Base-by-base conservation (phyloP, 2,888 invertebrate genomes). In the Hanleya hanleyi region DNA sequence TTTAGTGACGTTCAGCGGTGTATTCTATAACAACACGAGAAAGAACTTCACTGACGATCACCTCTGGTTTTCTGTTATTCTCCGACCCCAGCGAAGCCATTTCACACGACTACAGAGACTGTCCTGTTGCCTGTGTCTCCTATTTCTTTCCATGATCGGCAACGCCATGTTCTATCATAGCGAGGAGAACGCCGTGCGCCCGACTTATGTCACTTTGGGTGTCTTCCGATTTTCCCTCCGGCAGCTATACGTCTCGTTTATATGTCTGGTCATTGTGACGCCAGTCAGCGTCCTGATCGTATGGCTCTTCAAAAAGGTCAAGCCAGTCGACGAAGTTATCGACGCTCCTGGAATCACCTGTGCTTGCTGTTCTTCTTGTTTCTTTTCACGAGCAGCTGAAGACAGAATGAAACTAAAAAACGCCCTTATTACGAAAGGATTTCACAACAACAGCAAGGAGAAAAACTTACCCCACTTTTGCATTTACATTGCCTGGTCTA, bases 21-120 rank as follows among this genome's bases (percentile, higher is more conserved):
- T 84, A 4, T 84, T 84, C 80, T 82, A 85, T 33, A 85, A 85
- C 29, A 85, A 86, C 36, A 84, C 87, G 15, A 85, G 84, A 66
- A 85, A 83, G 73, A 86, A 86, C 67, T 79, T 91, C 1, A 83
- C 87, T 2, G 91, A 91, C 79, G 88, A 87, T 1, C 91, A 91
- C 77, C 83, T 91, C 32, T 92, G 91, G 91, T 88, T 91, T 73
- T 91, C 91, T 3, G 85, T 91, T 22, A 91, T 91, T 78, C 80
- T 88, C 57, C 85, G 91, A 7, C 90, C 91, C 18, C 87, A 87
- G 5, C 83, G 88, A 29, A 90, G 89, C 57, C 85, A 89, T 18
- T 91, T 91, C 79, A 90, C 90, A 1, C 81, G 91, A 32, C 84
- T 87, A 51, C 84, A 84, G 69, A 83, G 91, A 9, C 83, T 91